phyloP scores from a whole-genome alignment of 2,888 invertebrate genomes.

The Macrophya annulata region DNA sequence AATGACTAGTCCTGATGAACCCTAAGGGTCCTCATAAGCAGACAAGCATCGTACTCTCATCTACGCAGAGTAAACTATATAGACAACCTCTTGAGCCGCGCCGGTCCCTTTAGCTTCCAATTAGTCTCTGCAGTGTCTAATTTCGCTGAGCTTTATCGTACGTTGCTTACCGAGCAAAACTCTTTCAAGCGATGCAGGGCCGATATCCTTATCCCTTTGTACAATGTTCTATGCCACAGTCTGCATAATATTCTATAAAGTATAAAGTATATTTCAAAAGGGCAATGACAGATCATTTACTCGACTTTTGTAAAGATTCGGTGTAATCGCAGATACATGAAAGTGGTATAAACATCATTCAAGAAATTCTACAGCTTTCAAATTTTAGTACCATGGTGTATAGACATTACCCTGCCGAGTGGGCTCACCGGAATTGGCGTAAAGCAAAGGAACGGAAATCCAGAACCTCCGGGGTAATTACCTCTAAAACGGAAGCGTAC shows the following conservation, averaged over 20 bases:
- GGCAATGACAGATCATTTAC: slow-evolving; percentile 4
- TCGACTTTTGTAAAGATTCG: neutral
- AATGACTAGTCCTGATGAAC: slow-evolving; percentile 10
- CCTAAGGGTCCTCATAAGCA: slow-evolving; percentile 28
- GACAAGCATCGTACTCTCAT: neutral
- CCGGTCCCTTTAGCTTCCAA: slow-evolving; percentile 35
- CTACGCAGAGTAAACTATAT: neutral
- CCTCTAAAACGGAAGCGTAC: slow-evolving; percentile 71
- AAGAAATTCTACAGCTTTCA: neutral
- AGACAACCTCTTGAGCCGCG: neutral
- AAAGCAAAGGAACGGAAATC: slow-evolving; percentile 54
- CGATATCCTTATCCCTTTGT: slow-evolving; percentile 2
- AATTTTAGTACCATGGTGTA: slow-evolving; percentile 20
- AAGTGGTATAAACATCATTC: neutral
- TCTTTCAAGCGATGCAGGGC: slow-evolving; percentile 23
- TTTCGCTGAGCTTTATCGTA: slow-evolving; percentile 21
- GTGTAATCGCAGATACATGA: neutral
- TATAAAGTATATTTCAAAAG: neutral
- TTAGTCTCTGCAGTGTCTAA: slow-evolving; percentile 36
- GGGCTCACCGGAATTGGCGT: slow-evolving; percentile 44
- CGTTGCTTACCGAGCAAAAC: slow-evolving; percentile 46
- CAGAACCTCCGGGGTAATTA: slow-evolving; percentile 66
- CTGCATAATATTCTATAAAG: neutral
- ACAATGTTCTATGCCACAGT: neutral
- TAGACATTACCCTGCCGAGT: neutral